These are phyloP conservation scores for Podarcis siculus DNA, from an alignment of 2,797 vertebrate species.

Conservation along the genomic window DNA sequence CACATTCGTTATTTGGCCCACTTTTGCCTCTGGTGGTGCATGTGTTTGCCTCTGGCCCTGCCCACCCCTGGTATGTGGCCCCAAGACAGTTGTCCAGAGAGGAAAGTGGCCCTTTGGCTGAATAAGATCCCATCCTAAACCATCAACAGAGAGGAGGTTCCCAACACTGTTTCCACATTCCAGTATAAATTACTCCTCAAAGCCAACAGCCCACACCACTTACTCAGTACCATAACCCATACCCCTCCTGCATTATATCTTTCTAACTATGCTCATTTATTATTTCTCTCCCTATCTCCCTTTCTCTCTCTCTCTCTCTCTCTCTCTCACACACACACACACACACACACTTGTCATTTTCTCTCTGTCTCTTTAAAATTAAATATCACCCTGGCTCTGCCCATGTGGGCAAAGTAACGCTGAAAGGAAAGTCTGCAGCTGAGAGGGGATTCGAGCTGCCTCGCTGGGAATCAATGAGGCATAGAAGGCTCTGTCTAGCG, in stretches of 20 bases:
- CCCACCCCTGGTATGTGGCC: background rate
- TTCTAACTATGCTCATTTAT: background rate
- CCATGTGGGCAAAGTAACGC: constrained; percentile 44
- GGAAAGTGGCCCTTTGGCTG: no score
- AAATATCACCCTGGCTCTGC: constrained; percentile 44
- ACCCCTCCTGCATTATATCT: constrained; percentile 15
- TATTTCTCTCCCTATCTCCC: background rate
- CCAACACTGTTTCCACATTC: background rate
- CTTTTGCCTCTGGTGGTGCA: no score
- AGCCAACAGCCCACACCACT: background rate
- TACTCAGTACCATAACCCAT: background rate
- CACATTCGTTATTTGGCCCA: no score
- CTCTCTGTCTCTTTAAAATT: constrained; percentile 54
- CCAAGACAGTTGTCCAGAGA: no score
- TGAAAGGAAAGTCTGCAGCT: constrained; percentile 46
- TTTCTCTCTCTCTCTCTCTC: constrained; percentile 6
- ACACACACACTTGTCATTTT: background rate
- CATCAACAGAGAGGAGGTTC: background rate
- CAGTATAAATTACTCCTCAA: background rate
- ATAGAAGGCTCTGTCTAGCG: background rate
- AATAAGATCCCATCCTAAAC: background rate
- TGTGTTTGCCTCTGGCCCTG: background rate
- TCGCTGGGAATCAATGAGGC: constrained; percentile 58
- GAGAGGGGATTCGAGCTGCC: constrained; percentile 38
- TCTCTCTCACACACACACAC: background rate